phyloP scores from a whole-genome alignment of 2,888 invertebrate species.

The Theodoxus fluviatilis region DNA sequence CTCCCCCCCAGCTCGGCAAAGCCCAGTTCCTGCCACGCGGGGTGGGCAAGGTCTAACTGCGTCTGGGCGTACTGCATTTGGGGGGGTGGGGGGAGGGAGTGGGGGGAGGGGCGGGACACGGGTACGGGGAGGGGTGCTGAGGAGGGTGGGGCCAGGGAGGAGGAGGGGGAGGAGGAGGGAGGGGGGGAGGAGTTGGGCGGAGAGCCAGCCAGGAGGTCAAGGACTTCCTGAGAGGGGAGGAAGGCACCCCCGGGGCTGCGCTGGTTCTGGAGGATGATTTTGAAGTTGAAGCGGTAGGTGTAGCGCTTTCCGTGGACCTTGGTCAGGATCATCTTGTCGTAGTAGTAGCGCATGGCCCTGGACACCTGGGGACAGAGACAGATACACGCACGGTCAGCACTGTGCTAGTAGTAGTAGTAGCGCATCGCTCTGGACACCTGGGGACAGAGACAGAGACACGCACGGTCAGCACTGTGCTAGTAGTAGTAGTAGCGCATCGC shows the following conservation, averaged over 20 bases:
- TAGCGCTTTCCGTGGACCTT: constrained; percentile 62
- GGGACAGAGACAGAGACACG: too few species aligned
- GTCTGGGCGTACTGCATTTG: not conserved
- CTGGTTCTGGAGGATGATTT: constrained; percentile 33
- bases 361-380: constrained; percentile 49
- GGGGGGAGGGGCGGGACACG: not conserved
- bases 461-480: too few species aligned
- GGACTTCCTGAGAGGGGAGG: constrained; percentile 29
- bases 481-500: constrained; percentile 65
- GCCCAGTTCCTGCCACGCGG: constrained; percentile 22
- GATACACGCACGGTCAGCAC: too few species aligned
- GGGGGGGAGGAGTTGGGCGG: constrained; percentile 18
- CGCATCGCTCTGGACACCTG: constrained; percentile 59
- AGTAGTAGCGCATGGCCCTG: constrained; percentile 64
- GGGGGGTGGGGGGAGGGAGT: not conserved
- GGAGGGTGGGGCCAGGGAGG: not conserved
- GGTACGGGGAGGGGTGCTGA: not conserved
- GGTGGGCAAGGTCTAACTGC: not conserved
- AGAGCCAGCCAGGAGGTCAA: constrained; percentile 25
- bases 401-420: constrained; percentile 66
- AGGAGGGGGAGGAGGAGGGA: constrained; percentile 8
- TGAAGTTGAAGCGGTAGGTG: constrained; percentile 48
- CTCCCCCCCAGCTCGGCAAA: too few species aligned
- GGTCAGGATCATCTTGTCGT: constrained; percentile 64
- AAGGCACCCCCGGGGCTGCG: constrained; percentile 23